A percentile compares a stretch with the other conserved stretches of the same genome.
Conservation (phyloP, 2,888 invertebrate genomes). For the Conops quadrifasciatus region DNA sequence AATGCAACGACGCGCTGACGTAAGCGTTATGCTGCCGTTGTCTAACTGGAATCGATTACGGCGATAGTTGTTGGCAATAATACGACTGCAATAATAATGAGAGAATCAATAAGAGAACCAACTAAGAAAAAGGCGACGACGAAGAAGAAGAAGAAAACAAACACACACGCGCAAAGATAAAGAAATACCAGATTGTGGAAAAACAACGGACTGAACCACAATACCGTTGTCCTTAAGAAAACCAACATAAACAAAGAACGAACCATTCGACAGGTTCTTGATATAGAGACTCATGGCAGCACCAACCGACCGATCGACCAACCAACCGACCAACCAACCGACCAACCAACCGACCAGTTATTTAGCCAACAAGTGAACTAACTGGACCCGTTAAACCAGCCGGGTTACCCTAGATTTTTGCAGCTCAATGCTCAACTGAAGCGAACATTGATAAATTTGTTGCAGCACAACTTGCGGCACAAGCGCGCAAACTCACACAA, state of each 20-base stretch:
- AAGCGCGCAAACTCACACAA: too few species aligned
- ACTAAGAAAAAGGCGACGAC: neutral
- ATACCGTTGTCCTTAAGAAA: neutral
- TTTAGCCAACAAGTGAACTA: too few species aligned
- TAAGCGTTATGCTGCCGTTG: neutral
- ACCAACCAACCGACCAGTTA: neutral
- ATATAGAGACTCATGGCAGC: neutral
- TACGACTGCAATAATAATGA: neutral
- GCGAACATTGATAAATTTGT: too few species aligned
- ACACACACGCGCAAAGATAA: neutral
- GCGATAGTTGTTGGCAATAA: neutral
- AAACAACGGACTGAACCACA: neutral
- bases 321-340: too few species aligned
- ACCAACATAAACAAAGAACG: neutral
- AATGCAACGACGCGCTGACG: neutral
- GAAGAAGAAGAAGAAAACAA: neutral
- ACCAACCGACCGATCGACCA: too few species aligned
- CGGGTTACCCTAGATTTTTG: too few species aligned
- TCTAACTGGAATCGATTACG: constrained; percentile 13
- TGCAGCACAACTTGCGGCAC: too few species aligned
- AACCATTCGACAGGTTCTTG: constrained; percentile 4
- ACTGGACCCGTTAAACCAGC: too few species aligned
- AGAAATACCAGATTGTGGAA: neutral
- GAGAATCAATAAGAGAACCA: constrained; percentile 8
- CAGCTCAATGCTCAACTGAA: too few species aligned